Evolutionary conservation across 2,797 vertebrate species (phyloP).

Genomic region (Cuniculus paca): DNA sequence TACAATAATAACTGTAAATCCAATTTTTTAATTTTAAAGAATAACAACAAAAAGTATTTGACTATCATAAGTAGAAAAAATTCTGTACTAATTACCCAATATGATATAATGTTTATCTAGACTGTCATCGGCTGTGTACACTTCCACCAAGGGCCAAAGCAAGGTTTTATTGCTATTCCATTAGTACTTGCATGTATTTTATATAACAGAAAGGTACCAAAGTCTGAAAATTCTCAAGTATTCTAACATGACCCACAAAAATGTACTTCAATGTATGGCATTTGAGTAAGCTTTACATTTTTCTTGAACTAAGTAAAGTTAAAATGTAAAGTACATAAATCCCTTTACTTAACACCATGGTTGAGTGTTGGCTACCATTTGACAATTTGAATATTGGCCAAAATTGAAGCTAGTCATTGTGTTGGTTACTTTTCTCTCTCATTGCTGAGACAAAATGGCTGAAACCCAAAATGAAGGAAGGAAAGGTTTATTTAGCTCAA

Average conservation of each 20-base stretch:
- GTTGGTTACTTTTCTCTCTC: no score
- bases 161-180: neutral
- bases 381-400: neutral
- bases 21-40: neutral
- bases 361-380: neutral
- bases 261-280: neutral
- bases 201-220: neutral
- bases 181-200: neutral
- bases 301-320: neutral
- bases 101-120: neutral
- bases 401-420: neutral
- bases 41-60: neutral
- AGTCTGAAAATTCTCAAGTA: neutral
- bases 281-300: neutral
- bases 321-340: neutral
- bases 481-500: no score
- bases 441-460: no score
- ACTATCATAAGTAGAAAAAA: neutral
- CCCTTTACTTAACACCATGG: neutral
- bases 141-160: neutral
- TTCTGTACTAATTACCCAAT: neutral
- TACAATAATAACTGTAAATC: neutral
- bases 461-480: no score
- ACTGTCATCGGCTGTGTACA: neutral
- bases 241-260: neutral